Base-by-base conservation (phyloP, 2,113 vertebrate genomes). In the Melanerpes aurifrons region DNA sequence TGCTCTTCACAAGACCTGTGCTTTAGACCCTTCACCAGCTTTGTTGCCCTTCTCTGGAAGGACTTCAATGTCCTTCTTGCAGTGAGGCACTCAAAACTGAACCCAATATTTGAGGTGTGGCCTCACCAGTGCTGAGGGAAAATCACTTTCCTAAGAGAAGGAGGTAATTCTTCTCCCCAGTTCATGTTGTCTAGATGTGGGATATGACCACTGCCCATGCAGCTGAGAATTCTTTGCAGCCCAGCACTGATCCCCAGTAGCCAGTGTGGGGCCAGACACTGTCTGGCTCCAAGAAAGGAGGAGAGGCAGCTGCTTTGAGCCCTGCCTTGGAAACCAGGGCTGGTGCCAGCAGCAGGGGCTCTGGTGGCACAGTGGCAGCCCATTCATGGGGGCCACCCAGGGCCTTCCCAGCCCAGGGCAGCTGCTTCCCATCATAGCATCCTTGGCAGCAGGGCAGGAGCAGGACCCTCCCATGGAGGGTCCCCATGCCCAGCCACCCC, bases 191-290 rank as follows among this genome's bases (percentile, higher is more conserved):
- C 32, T 78, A 73, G 45, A 45, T 77, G 35, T 2, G 12, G 91
- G 85, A 67, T 25, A 24, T 0, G 2, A 29, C 45, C 0, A 0
- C 11, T 62, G 37, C 61, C 78, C 70, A 5, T 0, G 0, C 54
- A 86, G 82, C 21, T 45, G 16, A 40, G 47, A 28, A 15, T 58
- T 31, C 25, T 85, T 54, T 59, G 48, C 57, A 86, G 85, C 40
- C 57, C 53, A 24, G 6, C 3, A 0, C 17, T 4, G 4, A 73
- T 17, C 45, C 50, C 69, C 3, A 0, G 57, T 28, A 84, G 73
- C 26, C 0, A 3, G 37, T 43, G 69, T 0, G 0, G 63, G 68
- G 48, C 31, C 82, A 83, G 53, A 31, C 3, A 1, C 0, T 0
- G 3, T 21, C 26, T 8, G 2, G 70, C 62, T 53, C 54, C 0